Base-by-base conservation (phyloP, 2,113 vertebrate genomes). In the Uria aalge region DNA sequence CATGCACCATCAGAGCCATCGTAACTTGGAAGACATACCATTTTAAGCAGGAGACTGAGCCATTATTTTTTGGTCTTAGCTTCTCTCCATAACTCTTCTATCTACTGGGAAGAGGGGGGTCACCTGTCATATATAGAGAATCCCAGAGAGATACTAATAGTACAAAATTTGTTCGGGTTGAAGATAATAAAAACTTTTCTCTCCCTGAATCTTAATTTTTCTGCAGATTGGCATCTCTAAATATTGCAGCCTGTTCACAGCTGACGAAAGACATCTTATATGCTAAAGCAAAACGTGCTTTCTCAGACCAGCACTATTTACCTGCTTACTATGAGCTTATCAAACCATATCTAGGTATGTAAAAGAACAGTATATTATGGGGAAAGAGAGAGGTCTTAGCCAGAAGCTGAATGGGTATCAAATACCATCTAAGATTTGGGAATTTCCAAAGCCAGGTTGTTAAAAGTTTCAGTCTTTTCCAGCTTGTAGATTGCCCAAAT, bases 341-440 rank as follows among this genome's bases (percentile, higher is more conserved):
- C 17, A 29, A 57, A 47, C 38, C 98, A 3, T 99, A 97, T 72
- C 69, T 99, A 11, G 96, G 99, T 99, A 95, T 79, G 98, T 82
- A 41, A 57, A 85, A 67, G 17, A 5, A 0, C 16, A 27, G 15
- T 3, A 1, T 62, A n/a, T 6, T 32, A 2, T 14, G 34, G 53
- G 73, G 41, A 43, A 38, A 30, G 56, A 32, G 43, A 52, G 27
- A 40, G 4, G 5, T 34, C 27, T 24, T 15, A 17, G 48, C 36
- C 81, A 66, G 34, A 59, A 50, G 6, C 23, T 29, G 36, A 53
- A 21, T 3, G 11, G 11, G 6, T 45, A 3, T 40, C 27, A 29
- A n/a, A 69, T 21, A 19, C 45, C 38, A 38, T 12, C 21, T 1
- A 26, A 55, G 21, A 38, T 21, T 1, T n/a, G 43, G 43, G n/a